Percentiles rank a stretch among this genome's conserved stretches.
Conservation (phyloP, 2,888 invertebrate genomes). For the Monopis laevigella region DNA sequence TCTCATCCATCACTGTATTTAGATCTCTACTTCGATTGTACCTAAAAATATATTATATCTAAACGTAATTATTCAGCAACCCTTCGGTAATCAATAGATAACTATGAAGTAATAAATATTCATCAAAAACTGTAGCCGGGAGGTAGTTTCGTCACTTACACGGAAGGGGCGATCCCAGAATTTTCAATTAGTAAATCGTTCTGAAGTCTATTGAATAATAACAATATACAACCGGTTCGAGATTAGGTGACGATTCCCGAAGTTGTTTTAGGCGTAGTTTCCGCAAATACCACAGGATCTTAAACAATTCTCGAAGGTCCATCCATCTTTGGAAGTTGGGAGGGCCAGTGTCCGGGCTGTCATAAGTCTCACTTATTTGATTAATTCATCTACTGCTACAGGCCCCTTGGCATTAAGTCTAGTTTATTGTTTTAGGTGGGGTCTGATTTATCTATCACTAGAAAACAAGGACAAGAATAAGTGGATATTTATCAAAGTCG, state of each 20-base stretch:
- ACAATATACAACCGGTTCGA: constrained; percentile 3
- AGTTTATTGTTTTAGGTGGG: constrained; percentile 12
- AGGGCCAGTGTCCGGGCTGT: constrained; percentile 11
- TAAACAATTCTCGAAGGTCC: constrained; percentile 11
- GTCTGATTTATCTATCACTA: constrained; percentile 11
- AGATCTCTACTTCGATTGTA: too few relatives aligned
- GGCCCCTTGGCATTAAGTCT: constrained; percentile 11
- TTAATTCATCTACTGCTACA: constrained; percentile 7
- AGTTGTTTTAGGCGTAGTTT: constrained; percentile 10
- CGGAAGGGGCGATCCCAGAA: too few relatives aligned
- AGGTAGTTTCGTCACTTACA: too few relatives aligned
- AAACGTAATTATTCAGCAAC: too few relatives aligned
- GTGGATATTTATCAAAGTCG: constrained; percentile 10
- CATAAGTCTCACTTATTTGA: constrained; percentile 11
- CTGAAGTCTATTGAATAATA: constrained; percentile 9
- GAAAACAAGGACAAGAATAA: constrained; percentile 7
- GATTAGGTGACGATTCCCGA: constrained; percentile 8
- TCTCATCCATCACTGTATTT: too few relatives aligned
- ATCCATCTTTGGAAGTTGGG: constrained; percentile 9
- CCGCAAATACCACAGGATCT: constrained; percentile 9
- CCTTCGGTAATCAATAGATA: too few relatives aligned
- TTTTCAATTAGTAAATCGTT: neutral
- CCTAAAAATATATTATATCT: too few relatives aligned
- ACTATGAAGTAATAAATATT: too few relatives aligned
- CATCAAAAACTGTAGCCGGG: too few relatives aligned